Conservation (phyloP, 2,888 invertebrate species). For the Lepas anatifera region DNA sequence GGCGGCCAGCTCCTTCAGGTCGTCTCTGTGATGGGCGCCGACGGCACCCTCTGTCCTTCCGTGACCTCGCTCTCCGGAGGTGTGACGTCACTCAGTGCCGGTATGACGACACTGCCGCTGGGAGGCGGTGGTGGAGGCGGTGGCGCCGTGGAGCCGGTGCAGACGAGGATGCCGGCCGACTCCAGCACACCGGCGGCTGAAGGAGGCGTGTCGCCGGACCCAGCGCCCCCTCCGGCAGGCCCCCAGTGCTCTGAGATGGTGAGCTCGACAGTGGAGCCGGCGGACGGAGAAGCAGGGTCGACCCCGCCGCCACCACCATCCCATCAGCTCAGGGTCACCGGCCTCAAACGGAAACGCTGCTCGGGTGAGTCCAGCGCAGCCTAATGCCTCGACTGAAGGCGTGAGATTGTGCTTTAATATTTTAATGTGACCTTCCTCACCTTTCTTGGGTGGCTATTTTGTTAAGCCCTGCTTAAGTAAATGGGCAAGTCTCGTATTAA, state of each 20-base stretch:
- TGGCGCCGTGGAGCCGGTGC: background rate
- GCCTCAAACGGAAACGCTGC: background rate
- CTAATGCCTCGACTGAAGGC: too few relatives aligned
- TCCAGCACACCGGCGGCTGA: background rate
- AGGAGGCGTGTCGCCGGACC: background rate
- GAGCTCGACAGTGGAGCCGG: background rate
- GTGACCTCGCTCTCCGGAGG: too few relatives aligned
- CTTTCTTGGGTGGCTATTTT: too few relatives aligned
- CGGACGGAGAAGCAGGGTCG: background rate
- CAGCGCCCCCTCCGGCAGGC: background rate
- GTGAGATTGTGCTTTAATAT: too few relatives aligned
- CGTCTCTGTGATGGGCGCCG: conserved; percentile 45
- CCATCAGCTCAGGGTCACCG: background rate
- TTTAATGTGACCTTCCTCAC: too few relatives aligned
- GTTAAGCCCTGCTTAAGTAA: too few relatives aligned
- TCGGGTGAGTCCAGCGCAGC: too few relatives aligned
- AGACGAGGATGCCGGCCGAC: background rate
- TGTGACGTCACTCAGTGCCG: too few relatives aligned
- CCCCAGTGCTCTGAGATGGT: background rate
- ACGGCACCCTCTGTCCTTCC: too few relatives aligned
- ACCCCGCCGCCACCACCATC: too few relatives aligned
- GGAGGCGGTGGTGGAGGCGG: conserved; percentile 50
- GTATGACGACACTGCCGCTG: too few relatives aligned
- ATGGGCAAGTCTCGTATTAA: too few relatives aligned
- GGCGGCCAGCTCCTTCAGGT: conserved; percentile 55